phyloP scores from a whole-genome alignment of 2,888 invertebrate species.

The Harpalus rufipes region DNA sequence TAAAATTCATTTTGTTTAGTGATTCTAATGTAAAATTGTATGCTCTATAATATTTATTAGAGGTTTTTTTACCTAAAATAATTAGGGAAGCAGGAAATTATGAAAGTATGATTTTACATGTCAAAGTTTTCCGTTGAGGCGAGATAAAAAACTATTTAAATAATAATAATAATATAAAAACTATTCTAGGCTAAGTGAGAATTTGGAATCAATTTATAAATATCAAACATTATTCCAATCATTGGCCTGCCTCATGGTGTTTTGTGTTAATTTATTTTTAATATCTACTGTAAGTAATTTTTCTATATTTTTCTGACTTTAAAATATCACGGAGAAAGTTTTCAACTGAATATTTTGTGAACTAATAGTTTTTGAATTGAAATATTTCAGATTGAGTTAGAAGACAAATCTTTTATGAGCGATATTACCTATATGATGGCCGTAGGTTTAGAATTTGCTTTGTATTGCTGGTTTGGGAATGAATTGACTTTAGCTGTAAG shows the following conservation, averaged over 20 bases:
- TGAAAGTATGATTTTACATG: too few species aligned
- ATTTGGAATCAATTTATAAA: constrained; percentile 32
- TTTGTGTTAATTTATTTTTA: constrained; percentile 74
- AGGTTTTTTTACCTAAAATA: too few species aligned
- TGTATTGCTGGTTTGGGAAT: constrained; percentile 74
- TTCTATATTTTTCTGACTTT: constrained; percentile 1
- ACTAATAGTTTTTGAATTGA: background rate
- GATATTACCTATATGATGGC: constrained; percentile 73
- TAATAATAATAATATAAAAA: too few species aligned
- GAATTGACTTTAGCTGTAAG: constrained; percentile 73
- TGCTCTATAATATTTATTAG: too few species aligned
- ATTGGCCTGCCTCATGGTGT: constrained; percentile 73
- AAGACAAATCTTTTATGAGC: constrained; percentile 71
- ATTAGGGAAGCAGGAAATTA: too few species aligned
- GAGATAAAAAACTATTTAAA: too few species aligned
- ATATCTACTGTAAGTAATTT: constrained; percentile 72
- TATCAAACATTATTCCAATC: constrained; percentile 73
- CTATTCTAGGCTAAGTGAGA: constrained; percentile 15
- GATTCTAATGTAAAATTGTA: too few species aligned
- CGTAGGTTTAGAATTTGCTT: constrained; percentile 73
- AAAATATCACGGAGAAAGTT: background rate
- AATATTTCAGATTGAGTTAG: background rate
- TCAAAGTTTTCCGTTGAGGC: too few species aligned
- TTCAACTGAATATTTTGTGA: background rate
- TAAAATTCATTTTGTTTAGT: too few species aligned